Evolutionary conservation across 2,797 vertebrate species (phyloP).

Genomic region (Hippocampus kuda): DNA sequence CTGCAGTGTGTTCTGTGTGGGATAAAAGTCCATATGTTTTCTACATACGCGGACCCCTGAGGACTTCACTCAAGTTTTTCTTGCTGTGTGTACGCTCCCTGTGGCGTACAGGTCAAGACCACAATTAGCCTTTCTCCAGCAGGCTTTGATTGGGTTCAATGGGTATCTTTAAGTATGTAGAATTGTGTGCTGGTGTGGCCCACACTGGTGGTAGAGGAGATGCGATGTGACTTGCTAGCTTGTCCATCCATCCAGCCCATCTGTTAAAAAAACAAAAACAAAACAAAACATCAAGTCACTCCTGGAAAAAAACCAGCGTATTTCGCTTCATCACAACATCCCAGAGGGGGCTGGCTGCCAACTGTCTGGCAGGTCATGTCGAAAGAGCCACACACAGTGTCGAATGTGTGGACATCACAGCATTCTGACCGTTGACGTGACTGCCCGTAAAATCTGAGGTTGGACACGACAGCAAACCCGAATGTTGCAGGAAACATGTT

Average conservation of each 20-base stretch:
- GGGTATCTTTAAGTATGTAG: conserved; percentile 14
- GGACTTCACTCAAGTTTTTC: conserved; percentile 29
- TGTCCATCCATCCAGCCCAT: conserved; percentile 15
- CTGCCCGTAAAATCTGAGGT: background rate
- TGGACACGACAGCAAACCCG: too few species aligned
- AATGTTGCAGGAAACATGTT: too few species aligned
- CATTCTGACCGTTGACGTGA: background rate
- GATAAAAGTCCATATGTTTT: conserved; percentile 14
- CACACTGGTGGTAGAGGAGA: conserved; percentile 21
- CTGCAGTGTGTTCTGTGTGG: background rate
- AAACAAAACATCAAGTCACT: background rate
- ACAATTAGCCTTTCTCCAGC: conserved; percentile 37
- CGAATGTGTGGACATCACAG: background rate
- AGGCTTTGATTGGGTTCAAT: conserved; percentile 3
- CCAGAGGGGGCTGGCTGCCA: conserved; percentile 12
- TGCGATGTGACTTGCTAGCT: conserved; percentile 10
- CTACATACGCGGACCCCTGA: conserved; percentile 12
- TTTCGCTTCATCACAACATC: conserved; percentile 15
- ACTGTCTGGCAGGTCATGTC: conserved; percentile 15
- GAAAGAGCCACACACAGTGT: conserved; percentile 1
- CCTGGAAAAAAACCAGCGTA: conserved; percentile 6
- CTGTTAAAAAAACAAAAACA: conserved; percentile 22
- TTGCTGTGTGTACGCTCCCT: conserved; percentile 28
- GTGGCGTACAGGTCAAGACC: conserved; percentile 45
- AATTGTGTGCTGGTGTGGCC: conserved; percentile 19